phyloP scores from a whole-genome alignment of 2,113 vertebrate genomes.

The Indicator indicator region DNA sequence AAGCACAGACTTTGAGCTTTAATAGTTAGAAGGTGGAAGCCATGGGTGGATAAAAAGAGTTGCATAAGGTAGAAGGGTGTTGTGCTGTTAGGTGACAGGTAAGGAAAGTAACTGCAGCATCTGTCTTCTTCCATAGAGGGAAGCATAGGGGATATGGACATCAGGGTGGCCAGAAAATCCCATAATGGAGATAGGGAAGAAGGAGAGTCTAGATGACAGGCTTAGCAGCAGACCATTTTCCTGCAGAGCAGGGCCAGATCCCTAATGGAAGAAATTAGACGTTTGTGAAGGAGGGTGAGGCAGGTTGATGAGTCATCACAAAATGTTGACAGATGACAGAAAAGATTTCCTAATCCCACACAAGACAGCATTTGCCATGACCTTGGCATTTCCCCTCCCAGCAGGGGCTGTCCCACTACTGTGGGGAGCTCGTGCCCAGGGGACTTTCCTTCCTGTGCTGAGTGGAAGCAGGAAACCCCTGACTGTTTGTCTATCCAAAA shows the following conservation, averaged over 20 bases:
- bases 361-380: background rate
- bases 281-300: background rate
- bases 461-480: background rate
- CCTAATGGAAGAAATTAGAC: background rate
- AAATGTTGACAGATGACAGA: background rate
- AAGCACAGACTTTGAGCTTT: background rate
- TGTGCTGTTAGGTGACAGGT: background rate
- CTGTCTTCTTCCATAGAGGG: background rate
- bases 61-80: background rate
- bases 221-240: background rate
- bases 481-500: background rate
- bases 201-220: background rate
- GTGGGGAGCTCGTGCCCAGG: rapidly evolving
- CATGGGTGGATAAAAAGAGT: background rate
- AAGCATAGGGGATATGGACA: background rate
- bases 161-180: background rate
- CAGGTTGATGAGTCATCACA: background rate
- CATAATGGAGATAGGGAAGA: background rate
- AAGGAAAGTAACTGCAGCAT: background rate
- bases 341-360: background rate
- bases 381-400: background rate
- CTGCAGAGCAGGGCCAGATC: background rate
- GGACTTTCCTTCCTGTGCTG: rapidly evolving
- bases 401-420: rapidly evolving
- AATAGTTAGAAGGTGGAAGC: background rate